Evolutionary conservation across 2,797 vertebrate species (phyloP).

Genomic region (Coccyzus lansbergi): DNA sequence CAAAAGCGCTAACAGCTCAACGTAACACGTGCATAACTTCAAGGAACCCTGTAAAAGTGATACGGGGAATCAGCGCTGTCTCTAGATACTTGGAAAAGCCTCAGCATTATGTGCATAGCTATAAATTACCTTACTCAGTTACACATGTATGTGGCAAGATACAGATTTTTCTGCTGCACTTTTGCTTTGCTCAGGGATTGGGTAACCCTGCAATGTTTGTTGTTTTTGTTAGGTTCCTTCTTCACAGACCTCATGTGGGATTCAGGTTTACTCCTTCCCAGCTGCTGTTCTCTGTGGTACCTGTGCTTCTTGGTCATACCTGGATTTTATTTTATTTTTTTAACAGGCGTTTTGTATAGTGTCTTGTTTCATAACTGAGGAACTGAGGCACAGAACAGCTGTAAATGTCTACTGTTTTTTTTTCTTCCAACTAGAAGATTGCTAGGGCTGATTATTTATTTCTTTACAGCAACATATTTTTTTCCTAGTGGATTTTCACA

Average conservation of each 20-base stretch:
- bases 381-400: not conserved
- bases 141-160: not conserved
- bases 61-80: not conserved
- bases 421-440: not conserved
- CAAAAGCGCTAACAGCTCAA: not conserved
- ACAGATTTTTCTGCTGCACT: not conserved
- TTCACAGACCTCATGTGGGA: not conserved
- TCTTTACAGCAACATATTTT: not conserved
- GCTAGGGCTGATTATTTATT: not conserved
- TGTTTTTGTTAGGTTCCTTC: not conserved
- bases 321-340: not conserved
- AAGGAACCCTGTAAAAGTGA: not conserved
- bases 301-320: not conserved
- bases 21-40: accelerated
- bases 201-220: not conserved
- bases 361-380: not conserved
- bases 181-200: not conserved
- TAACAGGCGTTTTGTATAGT: not conserved
- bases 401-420: not conserved
- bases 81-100: not conserved
- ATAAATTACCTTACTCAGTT: not conserved
- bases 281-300: not conserved
- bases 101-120: not conserved
- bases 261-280: not conserved
- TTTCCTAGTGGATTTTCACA: not conserved